Evolutionary conservation across 2,797 vertebrate species (phyloP).

Genomic region (Melanotaenia trifasciata): DNA sequence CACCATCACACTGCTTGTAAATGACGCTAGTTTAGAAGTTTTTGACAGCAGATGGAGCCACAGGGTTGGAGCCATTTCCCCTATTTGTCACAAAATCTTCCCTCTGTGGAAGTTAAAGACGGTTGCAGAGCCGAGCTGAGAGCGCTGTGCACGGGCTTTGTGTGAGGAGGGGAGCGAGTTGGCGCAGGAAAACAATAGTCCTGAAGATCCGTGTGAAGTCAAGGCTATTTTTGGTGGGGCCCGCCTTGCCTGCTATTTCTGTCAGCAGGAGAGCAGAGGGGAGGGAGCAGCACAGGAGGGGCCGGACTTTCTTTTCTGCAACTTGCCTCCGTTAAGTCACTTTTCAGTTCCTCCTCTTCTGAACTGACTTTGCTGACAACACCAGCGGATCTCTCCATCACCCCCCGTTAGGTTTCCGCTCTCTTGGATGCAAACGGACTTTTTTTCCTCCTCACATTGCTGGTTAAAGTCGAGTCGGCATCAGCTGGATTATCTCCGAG

Average conservation of each 20-base stretch:
- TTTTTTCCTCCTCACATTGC: neutral
- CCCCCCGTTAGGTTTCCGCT: constrained; percentile 41
- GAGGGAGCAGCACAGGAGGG: constrained; percentile 58
- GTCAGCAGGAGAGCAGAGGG: constrained; percentile 72
- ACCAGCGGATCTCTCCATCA: constrained; percentile 47
- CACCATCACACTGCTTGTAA: neutral
- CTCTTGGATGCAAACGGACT: constrained; percentile 6
- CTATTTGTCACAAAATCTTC: constrained; percentile 10
- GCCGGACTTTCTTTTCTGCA: constrained; percentile 70
- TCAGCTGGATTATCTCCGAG: constrained; percentile 49
- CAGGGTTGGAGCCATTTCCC: constrained; percentile 33
- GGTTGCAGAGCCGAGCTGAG: constrained; percentile 16
- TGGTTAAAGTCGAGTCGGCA: neutral
- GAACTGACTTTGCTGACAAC: constrained; percentile 43
- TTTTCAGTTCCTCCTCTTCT: constrained; percentile 61
- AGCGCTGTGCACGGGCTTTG: neutral
- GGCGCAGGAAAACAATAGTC: constrained; percentile 73
- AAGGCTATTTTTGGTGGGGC: constrained; percentile 84
- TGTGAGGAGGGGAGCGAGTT: constrained; percentile 55
- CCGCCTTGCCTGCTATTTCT: constrained; percentile 85
- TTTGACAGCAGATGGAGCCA: constrained; percentile 81
- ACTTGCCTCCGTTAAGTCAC: constrained; percentile 70
- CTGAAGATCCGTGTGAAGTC: constrained; percentile 74
- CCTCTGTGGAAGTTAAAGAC: constrained; percentile 10
- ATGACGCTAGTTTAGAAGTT: neutral